A percentile compares a stretch with the other conserved stretches of the same genome.
phyloP scores from a whole-genome alignment of 2,113 vertebrate species.

The Chaenocephalus aceratus region DNA sequence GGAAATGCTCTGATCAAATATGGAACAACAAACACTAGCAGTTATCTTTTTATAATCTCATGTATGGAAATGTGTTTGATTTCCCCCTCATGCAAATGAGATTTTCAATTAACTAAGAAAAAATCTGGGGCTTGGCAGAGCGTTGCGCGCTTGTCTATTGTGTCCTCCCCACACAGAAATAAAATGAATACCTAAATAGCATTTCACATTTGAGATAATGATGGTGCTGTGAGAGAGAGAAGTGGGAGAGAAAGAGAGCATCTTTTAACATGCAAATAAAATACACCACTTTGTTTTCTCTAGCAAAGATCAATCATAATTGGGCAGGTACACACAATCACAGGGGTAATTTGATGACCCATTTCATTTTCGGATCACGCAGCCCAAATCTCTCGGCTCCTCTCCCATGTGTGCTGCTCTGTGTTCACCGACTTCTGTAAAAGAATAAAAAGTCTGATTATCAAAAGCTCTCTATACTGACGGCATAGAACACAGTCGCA shows the following conservation, averaged over 20 bases:
- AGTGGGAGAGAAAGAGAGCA: constrained; percentile 55
- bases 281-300: constrained; percentile 82
- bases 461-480: constrained; percentile 63
- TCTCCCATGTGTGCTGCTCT: constrained; percentile 52
- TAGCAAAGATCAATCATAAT: constrained; percentile 84
- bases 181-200: constrained; percentile 86
- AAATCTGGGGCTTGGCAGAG: constrained; percentile 80
- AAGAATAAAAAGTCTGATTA: constrained; percentile 67
- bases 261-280: constrained; percentile 86
- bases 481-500: constrained; percentile 31
- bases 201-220: constrained; percentile 85
- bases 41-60: constrained; percentile 86
- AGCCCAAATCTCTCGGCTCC: constrained; percentile 60
- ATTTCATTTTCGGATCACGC: constrained; percentile 80
- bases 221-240: constrained; percentile 60
- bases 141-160: constrained; percentile 70
- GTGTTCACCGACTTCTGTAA: constrained; percentile 57
- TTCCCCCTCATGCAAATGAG: constrained; percentile 86
- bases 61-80: constrained; percentile 88
- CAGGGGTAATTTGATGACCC: constrained; percentile 79
- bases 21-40: constrained; percentile 82
- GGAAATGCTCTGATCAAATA: constrained; percentile 79
- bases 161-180: constrained; percentile 81
- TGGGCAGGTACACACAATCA: constrained; percentile 83
- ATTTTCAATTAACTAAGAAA: constrained; percentile 86